Percentiles rank a stretch among this genome's conserved stretches.
These are phyloP conservation scores for Pygathrix nemaeus DNA, from an alignment of 2,113 vertebrate species.

Conservation along the genomic window DNA sequence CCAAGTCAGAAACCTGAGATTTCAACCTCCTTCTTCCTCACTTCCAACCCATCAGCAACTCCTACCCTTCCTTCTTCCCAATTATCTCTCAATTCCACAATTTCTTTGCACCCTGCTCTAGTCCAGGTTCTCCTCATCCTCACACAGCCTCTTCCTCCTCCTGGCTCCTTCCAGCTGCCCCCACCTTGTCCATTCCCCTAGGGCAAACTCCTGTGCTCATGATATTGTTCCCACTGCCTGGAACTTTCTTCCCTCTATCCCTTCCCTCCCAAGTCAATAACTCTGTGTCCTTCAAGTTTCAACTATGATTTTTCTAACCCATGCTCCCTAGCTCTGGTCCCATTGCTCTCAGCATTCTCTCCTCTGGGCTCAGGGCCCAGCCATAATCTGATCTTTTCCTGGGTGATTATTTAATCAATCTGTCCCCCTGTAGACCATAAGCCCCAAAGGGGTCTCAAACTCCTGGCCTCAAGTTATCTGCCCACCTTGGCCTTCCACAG, in stretches of 20 bases:
- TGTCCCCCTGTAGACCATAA: background rate
- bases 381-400: background rate
- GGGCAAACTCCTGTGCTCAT: rapidly evolving
- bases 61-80: background rate
- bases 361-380: background rate
- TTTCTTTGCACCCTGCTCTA: too few species aligned
- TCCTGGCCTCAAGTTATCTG: too few species aligned
- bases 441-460: background rate
- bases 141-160: background rate
- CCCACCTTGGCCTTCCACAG: too few species aligned
- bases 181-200: rapidly evolving
- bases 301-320: background rate
- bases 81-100: rapidly evolving
- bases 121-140: background rate
- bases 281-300: background rate
- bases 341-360: too few species aligned
- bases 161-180: background rate
- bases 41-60: background rate
- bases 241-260: background rate
- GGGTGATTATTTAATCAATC: background rate
- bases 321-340: background rate
- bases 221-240: background rate
- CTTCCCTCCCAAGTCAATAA: background rate
- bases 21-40: too few species aligned
- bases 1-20: background rate